Conservation (phyloP, 2,888 invertebrate species). For the Gasteruption jaculator region DNA sequence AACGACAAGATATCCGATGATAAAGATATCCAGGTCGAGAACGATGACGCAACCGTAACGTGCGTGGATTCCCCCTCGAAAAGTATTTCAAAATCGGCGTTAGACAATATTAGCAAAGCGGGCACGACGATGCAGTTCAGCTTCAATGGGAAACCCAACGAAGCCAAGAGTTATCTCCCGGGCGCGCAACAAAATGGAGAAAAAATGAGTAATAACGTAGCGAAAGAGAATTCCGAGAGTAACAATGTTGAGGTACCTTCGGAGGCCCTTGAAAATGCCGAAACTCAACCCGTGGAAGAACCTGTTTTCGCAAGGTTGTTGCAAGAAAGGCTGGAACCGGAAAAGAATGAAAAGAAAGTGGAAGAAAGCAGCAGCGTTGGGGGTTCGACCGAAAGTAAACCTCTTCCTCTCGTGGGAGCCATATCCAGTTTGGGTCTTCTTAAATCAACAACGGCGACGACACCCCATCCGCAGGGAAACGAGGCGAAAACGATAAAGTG, state of each 20-base stretch:
- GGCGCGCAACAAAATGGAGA: conserved; percentile 32
- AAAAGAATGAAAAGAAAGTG: too few species aligned
- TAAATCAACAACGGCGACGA: conserved; percentile 32
- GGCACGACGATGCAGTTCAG: conserved; percentile 64
- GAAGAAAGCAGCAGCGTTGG: too few species aligned
- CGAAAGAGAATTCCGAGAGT: too few species aligned
- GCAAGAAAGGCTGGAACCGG: conserved; percentile 27
- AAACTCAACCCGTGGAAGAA: too few species aligned
- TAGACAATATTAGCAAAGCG: conserved; percentile 66
- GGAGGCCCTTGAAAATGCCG: neutral
- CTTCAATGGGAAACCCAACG: conserved; percentile 51
- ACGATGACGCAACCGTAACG: conserved; percentile 13
- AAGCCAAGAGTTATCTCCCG: conserved; percentile 44
- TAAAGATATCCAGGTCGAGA: neutral
- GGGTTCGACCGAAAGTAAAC: conserved; percentile 37
- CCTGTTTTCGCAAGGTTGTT: too few species aligned
- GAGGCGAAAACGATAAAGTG: conserved; percentile 39
- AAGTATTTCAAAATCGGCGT: conserved; percentile 58
- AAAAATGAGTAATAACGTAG: too few species aligned
- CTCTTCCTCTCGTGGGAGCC: too few species aligned
- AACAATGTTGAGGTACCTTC: too few species aligned
- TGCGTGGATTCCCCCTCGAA: conserved; percentile 45
- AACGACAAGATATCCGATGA: neutral
- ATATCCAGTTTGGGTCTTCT: conserved; percentile 40
- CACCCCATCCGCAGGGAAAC: conserved; percentile 34